Evolutionary conservation across 2,888 invertebrate species (phyloP), one percentile per base, ranked within the genome.

Genomic region (Orchestes rusci): DNA sequence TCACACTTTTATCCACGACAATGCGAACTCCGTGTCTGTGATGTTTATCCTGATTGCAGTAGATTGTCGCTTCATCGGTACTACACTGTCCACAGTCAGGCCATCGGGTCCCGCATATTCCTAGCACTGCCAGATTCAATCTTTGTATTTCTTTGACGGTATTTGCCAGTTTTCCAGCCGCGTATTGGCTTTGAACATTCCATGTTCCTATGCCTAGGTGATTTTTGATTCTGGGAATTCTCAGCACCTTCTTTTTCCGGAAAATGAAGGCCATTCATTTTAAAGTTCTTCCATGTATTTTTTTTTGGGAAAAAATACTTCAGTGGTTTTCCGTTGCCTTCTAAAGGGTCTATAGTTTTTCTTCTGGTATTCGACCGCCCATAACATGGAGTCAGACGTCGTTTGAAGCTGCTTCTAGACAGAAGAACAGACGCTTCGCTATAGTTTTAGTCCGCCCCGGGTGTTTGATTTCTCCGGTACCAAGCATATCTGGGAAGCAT

Each of bases 231-330:
- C 38, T 18, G 38, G 28, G 38, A n/a, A 29, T 29, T 29, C 29
- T 38, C 18, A 38, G 38, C 38, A 38, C 38, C 29, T 29, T 38
- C 38, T 13, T 16, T 29, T 38, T 38, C 29, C 38, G 29, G 29
- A 29, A 38, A 27, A 38, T 29, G 28, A 18, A 38, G 29, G 38
- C 29, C 13, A 15, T 17, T 29, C 17, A n/a, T 29, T 28, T 38
- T 16, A 12, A 2, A 3, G 5, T 3, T 5, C n/a, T 29, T 29
- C 4, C 29, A 38, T 38, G 18, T 28, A 3, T 23, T 8, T 16
- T 38, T 38, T 38, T 27, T 28, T 29, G 16, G 18, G 29, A 17
- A 27, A 2, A 10, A n/a, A 17, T 38, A 38, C 29, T 38, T 37
- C 16, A 37, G 37, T 15, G 28, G 5, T 28, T 27, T 37, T 3